phyloP scores from a whole-genome alignment of 2,888 invertebrate species.

The Apodemia hepburni region DNA sequence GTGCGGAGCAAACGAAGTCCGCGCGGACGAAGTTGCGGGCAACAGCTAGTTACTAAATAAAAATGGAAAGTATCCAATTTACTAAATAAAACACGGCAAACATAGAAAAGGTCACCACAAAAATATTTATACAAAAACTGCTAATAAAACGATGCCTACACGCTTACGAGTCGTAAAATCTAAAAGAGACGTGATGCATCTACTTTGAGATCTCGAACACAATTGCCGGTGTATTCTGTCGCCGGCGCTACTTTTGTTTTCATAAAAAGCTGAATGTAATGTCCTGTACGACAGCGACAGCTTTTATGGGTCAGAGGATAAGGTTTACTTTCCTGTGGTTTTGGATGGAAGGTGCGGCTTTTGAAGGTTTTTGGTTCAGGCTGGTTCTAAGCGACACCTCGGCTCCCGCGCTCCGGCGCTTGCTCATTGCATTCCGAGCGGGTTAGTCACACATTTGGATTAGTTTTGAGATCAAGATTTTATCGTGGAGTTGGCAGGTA shows the following conservation, averaged over 20 bases:
- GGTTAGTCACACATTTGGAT: slow-evolving; percentile 45
- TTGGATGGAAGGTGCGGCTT: slow-evolving; percentile 21
- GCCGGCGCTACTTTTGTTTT: slow-evolving; percentile 35
- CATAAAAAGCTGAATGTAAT: slow-evolving; percentile 26
- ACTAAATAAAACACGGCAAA: background rate
- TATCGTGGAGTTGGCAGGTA: slow-evolving; percentile 45
- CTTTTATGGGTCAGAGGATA: slow-evolving; percentile 17
- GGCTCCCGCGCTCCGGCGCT: slow-evolving; percentile 32
- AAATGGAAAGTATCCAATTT: too few relatives aligned
- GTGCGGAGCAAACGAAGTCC: too few relatives aligned
- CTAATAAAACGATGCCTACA: slow-evolving; percentile 16
- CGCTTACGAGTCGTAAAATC: slow-evolving; percentile 16
- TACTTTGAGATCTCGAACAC: slow-evolving; percentile 33
- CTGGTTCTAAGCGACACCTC: slow-evolving; percentile 38
- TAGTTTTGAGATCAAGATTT: slow-evolving; percentile 50
- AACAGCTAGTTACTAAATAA: too few relatives aligned
- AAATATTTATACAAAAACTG: slow-evolving; percentile 6
- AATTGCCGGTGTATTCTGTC: slow-evolving; percentile 34
- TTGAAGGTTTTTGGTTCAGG: slow-evolving; percentile 31
- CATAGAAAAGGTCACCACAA: slow-evolving; percentile 4
- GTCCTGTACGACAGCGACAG: background rate
- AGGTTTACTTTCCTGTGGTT: slow-evolving; percentile 16
- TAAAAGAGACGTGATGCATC: slow-evolving; percentile 26
- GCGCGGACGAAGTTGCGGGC: too few relatives aligned
- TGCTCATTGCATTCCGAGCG: slow-evolving; percentile 36